Base-by-base conservation (phyloP, 2,113 vertebrate species). In the Erpornis zantholeuca region DNA sequence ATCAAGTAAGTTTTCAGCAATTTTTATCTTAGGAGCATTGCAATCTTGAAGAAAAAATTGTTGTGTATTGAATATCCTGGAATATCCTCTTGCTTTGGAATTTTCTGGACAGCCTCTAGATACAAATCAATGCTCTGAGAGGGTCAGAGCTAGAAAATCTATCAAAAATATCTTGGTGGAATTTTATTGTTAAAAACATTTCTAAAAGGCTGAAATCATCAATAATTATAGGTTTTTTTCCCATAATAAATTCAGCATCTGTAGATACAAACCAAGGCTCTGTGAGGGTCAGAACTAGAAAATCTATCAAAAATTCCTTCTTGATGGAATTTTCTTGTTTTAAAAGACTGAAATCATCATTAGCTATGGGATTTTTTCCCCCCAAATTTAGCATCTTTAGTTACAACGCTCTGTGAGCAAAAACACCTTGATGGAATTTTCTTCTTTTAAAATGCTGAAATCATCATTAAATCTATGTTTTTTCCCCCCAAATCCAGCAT, bases 1-100 rank as follows among this genome's bases (percentile, higher is more conserved):
- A 99, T 99, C 98, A 99, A 99, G 99, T 99, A 97, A 99, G 99
- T 98, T 66, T 52, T 68, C 38, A 84, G 29, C 60, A 10, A 4
- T 16, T 20, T n/a, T 28, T 5, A 15, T 70, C 78, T 19, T 16
- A 57, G 88, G 23, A 87, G 6, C 89, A 31, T 4, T 35, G 57
- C 61, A 36, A 33, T 69, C 56, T 53, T 38, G 15, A 25, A 52
- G 31, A 27, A 35, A 12, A 61, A 17, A 7, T 19, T 42, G 10
- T 53, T 31, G 3, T 15, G 3, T 9, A 2, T 15, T 53, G 36
- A 63, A 45, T 70, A 21, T 31, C 16, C 4, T 12, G 24, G 36
- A 73, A 28, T 54, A 10, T 78, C 28, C 21, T 47, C 16, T 38
- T 64, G 28, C 31, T 52, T 22, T n/a, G 33, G 71, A 27, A 18